Evolutionary conservation across 1,140 invertebrate species (phyloP), one percentile per base, ranked within the genome.

Genomic region (Zaprionus kolodkinae): DNA sequence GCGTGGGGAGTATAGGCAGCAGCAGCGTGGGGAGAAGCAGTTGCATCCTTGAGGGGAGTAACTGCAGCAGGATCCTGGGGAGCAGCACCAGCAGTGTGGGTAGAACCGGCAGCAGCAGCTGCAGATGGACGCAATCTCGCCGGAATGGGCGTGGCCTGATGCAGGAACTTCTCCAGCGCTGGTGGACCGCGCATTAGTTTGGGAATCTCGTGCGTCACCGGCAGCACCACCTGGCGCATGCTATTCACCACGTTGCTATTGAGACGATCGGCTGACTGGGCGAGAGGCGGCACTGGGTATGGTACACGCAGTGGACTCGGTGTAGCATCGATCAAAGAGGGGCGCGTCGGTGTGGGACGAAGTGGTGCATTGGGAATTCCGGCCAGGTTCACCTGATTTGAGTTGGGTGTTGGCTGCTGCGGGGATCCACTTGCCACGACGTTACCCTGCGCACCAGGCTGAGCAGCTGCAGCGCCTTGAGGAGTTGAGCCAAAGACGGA

Each of bases 151-250:
- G 45, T 54, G 21, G 48, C 48, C n/a, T 54, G 11, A 6, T 54
- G 45, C 35, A 48, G 17, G 17, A 48, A 10, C 17, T 30, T 50
- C 15, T 21, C 9, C 45, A 50, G 12, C 5, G 40, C 40, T 3
- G 48, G 45, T 17, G 15, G 30, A 7, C n/a, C 15, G 11, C 45
- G 45, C 45, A 50, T 50, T 5, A 25, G 9, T 17, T 65, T 36
- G 6, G 21, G 15, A 25, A 62, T 66, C 3, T 33, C 10, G 3
- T 57, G 40, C 21, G 63, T 56, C 11, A 56, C 25, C 0, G 54
- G 64, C 27, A 66, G 12, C 15, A 57, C 64, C 27, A 56, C 10
- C 36, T 66, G 25, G 11, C 38, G 6, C 63, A 66, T 35, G 15
- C 25, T 30, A 6, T 56, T 25, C 36, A 56, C 52, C 9, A 52